phyloP scores from a whole-genome alignment of 2,888 invertebrate species.

The Gastrophysa polygoni region DNA sequence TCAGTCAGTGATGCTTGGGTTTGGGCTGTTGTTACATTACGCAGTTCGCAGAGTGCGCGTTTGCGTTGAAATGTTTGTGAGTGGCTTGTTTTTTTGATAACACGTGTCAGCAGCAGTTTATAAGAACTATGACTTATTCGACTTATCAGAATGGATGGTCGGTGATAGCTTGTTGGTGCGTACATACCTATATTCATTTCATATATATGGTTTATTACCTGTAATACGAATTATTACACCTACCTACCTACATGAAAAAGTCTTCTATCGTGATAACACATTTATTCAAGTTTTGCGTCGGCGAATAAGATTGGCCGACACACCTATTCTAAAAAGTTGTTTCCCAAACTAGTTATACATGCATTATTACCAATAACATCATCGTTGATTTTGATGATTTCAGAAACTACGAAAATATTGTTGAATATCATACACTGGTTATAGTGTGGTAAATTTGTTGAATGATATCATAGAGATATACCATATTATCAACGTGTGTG shows the following conservation, averaged over 20 bases:
- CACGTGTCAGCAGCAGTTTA: slow-evolving; percentile 6
- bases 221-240: too few relatives aligned
- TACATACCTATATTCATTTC: background rate
- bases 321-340: slow-evolving; percentile 36
- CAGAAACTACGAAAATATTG: too few relatives aligned
- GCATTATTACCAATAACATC: slow-evolving; percentile 7
- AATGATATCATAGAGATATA: too few relatives aligned
- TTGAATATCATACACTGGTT: background rate
- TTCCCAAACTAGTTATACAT: slow-evolving; percentile 20
- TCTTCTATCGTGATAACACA: slow-evolving; percentile 7
- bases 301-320: slow-evolving; percentile 37
- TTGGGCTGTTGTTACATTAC: slow-evolving; percentile 8
- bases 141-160: background rate
- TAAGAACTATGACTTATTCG: background rate
- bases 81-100: slow-evolving; percentile 6
- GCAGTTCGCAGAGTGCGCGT: background rate
- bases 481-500: too few relatives aligned
- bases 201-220: too few relatives aligned
- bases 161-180: background rate
- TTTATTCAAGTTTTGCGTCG: slow-evolving; percentile 32
- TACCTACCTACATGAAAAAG: background rate
- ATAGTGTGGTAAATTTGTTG: too few relatives aligned
- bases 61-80: slow-evolving; percentile 9
- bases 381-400: background rate
- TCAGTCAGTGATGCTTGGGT: slow-evolving; percentile 10